Evolutionary conservation across 1,140 invertebrate genomes (phyloP).

Genomic region (Drosophila tsacasi): DNA sequence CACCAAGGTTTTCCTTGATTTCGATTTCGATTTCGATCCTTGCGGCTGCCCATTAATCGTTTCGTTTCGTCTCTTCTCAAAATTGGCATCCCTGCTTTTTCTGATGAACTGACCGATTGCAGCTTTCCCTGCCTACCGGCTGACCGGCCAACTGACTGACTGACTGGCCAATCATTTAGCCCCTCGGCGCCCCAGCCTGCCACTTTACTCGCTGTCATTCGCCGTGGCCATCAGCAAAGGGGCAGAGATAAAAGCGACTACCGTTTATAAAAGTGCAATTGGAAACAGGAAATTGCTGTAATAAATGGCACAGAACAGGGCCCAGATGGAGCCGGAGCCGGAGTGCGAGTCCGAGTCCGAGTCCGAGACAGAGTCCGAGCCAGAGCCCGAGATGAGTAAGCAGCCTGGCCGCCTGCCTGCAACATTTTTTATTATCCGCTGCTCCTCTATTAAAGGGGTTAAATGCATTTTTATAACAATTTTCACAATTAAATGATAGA

Average conservation of each 20-base stretch:
- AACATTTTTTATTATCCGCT: conserved; percentile 24
- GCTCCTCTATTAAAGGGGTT: conserved; percentile 59
- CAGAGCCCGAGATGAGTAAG: conserved; percentile 23
- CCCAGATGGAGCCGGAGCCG: conserved; percentile 31
- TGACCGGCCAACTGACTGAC: background rate
- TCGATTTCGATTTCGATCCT: too few relatives aligned
- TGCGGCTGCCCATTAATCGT: background rate
- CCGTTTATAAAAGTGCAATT: conserved; percentile 80
- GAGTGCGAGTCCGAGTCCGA: background rate
- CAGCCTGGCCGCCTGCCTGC: conserved; percentile 26
- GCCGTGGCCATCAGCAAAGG: conserved; percentile 3
- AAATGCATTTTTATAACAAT: conserved; percentile 79
- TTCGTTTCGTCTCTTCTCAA: background rate
- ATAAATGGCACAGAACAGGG: conserved; percentile 71
- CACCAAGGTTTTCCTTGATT: background rate
- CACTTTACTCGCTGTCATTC: conserved; percentile 11
- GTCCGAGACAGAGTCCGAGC: too few relatives aligned
- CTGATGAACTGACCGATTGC: conserved; percentile 32
- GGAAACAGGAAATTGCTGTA: conserved; percentile 76
- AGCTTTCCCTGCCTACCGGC: conserved; percentile 13
- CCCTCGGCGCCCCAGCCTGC: conserved; percentile 12
- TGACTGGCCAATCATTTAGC: conserved; percentile 25
- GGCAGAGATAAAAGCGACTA: conserved; percentile 59
- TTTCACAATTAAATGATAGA: conserved; percentile 67
- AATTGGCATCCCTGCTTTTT: conserved; percentile 24